These are phyloP conservation scores for Drosophila mayri DNA, from an alignment of 1,140 invertebrate genomes.

Conservation along the genomic window DNA sequence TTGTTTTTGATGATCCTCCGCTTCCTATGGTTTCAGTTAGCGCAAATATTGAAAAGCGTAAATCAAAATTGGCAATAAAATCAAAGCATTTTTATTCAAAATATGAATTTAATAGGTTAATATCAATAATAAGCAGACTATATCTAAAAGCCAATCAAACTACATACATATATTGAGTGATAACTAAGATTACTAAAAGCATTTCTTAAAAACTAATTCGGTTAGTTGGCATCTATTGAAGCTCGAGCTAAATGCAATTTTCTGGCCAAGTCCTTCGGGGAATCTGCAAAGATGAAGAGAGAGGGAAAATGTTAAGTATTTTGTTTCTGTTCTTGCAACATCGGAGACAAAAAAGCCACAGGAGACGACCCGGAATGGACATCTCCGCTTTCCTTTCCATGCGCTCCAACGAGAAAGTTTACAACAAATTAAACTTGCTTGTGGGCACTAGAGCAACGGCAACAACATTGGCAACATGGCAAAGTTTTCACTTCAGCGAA, in stretches of 20 bases:
- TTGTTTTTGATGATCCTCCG: background rate
- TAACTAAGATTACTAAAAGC: conserved; percentile 56
- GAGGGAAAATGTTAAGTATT: conserved; percentile 61
- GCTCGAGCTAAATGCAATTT: conserved; percentile 46
- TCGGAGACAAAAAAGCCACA: conserved; percentile 45
- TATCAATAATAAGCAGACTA: conserved; percentile 3
- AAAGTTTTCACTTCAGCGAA: conserved; percentile 56
- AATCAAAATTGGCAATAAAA: conserved; percentile 41
- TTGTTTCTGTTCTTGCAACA: conserved; percentile 48
- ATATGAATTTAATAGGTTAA: conserved; percentile 20
- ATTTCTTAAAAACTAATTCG: conserved; percentile 58
- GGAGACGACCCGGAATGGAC: conserved; percentile 42
- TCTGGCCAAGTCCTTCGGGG: conserved; percentile 15
- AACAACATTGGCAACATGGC: conserved; percentile 48
- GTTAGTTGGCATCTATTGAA: conserved; percentile 70
- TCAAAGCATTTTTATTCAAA: conserved; percentile 69
- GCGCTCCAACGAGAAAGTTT: conserved; percentile 65
- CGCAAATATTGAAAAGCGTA: conserved; percentile 51
- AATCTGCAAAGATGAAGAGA: conserved; percentile 61
- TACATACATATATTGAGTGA: conserved; percentile 33
- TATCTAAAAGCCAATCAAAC: conserved; percentile 60
- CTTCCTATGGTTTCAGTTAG: conserved; percentile 5
- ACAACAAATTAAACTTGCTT: conserved; percentile 83
- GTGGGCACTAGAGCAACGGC: conserved; percentile 56
- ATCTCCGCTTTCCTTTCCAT: conserved; percentile 57